Conservation (phyloP, 2,113 vertebrate genomes). For the Chamaea fasciata region DNA sequence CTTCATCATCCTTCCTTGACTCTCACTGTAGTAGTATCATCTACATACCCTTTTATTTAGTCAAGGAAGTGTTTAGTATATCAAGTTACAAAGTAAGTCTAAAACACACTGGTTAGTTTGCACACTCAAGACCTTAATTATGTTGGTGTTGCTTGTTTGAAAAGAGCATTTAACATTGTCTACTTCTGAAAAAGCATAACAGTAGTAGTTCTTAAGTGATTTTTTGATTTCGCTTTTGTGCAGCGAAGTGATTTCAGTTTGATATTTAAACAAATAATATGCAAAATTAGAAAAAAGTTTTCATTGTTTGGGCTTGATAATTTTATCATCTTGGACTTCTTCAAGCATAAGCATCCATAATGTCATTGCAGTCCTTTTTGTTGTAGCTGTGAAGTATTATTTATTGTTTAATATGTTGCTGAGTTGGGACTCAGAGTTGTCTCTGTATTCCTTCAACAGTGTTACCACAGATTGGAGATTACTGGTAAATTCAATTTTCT, state of each 20-base stretch:
- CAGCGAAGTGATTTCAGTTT: neutral
- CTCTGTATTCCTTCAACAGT: neutral
- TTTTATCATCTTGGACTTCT: neutral
- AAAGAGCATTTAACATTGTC: neutral
- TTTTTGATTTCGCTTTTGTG: neutral
- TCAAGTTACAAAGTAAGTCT: neutral
- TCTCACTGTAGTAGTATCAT: neutral
- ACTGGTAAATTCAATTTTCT: neutral
- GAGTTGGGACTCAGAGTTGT: neutral
- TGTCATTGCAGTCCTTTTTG: neutral
- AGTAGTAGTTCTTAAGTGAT: neutral
- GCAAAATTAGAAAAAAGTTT: neutral
- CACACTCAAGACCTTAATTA: neutral
- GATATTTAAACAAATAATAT: neutral
- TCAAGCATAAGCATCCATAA: neutral
- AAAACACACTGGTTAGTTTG: neutral
- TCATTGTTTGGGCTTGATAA: neutral
- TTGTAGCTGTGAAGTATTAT: neutral
- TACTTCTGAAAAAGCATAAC: neutral
- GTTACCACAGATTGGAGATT: neutral
- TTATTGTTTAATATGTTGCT: neutral
- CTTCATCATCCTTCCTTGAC: neutral
- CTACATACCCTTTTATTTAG: neutral
- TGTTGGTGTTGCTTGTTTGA: neutral
- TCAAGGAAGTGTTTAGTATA: neutral